A percentile compares a stretch with the other conserved stretches of the same genome.
Conservation (phyloP, 2,797 vertebrate genomes). For the Meriones psammophilus region DNA sequence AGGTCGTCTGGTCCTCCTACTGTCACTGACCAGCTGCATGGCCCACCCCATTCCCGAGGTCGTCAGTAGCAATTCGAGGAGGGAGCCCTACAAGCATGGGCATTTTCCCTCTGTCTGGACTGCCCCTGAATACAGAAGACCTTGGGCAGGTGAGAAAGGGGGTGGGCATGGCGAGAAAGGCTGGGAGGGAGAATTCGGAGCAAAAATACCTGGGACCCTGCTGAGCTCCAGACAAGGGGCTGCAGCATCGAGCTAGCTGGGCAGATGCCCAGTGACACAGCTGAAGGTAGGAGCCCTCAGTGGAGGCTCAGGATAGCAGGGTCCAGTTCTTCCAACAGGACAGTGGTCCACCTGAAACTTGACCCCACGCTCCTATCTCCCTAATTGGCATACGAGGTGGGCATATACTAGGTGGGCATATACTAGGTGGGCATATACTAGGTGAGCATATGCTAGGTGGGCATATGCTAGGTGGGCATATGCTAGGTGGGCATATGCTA, state of each 20-base stretch:
- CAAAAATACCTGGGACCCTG: background rate
- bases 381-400: accelerated
- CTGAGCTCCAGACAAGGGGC: background rate
- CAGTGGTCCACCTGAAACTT: background rate
- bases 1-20: background rate
- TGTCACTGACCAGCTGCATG: background rate
- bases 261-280: accelerated
- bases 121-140: background rate
- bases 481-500: accelerated
- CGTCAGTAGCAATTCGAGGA: background rate
- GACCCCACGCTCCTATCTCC: background rate
- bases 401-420: accelerated
- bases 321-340: background rate
- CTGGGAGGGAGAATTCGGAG: background rate
- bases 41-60: background rate
- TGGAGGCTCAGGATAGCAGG: background rate
- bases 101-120: background rate
- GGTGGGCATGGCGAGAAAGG: too few relatives aligned
- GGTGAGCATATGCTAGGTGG: too few relatives aligned
- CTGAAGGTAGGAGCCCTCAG: background rate
- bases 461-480: accelerated
- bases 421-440: too few relatives aligned
- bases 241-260: too few relatives aligned
- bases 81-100: background rate
- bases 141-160: background rate